These are phyloP conservation scores for Enteromius argenteus DNA, from an alignment of 2,797 vertebrate genomes.

Conservation along the genomic window DNA sequence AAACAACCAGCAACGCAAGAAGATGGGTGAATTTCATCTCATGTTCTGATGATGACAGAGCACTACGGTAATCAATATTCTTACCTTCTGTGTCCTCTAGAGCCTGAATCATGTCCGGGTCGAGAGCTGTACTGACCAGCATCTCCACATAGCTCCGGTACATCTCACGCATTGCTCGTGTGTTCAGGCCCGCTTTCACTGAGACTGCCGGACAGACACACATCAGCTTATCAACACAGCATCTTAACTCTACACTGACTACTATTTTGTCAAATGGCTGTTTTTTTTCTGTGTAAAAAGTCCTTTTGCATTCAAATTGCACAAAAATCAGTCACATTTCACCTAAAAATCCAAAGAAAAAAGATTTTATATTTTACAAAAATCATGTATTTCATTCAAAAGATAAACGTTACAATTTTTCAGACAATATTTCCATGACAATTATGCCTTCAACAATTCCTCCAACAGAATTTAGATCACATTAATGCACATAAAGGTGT, in stretches of 20 bases:
- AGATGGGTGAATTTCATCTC: neutral
- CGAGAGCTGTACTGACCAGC: slow-evolving; percentile 92
- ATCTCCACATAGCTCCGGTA: slow-evolving; percentile 95
- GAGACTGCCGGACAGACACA: slow-evolving; percentile 69
- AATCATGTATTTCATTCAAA: neutral
- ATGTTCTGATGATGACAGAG: neutral
- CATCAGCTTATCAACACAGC: neutral
- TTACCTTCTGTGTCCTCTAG: slow-evolving; percentile 92
- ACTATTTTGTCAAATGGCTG: neutral
- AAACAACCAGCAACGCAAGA: slow-evolving; percentile 43
- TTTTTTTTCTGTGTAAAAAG: neutral
- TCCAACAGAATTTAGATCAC: neutral
- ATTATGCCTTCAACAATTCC: neutral
- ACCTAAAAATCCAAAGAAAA: neutral
- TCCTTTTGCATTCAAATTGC: neutral
- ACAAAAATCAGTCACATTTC: neutral
- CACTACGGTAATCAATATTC: slow-evolving; percentile 34
- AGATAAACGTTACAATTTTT: neutral
- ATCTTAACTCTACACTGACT: neutral
- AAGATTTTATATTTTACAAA: neutral
- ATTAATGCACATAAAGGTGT: neutral
- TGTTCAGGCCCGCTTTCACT: slow-evolving; percentile 84
- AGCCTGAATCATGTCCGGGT: slow-evolving; percentile 95
- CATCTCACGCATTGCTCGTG: slow-evolving; percentile 93
- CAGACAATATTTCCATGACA: neutral